phyloP scores from a whole-genome alignment of 2,888 invertebrate genomes.

The Microdon myrmicae region DNA sequence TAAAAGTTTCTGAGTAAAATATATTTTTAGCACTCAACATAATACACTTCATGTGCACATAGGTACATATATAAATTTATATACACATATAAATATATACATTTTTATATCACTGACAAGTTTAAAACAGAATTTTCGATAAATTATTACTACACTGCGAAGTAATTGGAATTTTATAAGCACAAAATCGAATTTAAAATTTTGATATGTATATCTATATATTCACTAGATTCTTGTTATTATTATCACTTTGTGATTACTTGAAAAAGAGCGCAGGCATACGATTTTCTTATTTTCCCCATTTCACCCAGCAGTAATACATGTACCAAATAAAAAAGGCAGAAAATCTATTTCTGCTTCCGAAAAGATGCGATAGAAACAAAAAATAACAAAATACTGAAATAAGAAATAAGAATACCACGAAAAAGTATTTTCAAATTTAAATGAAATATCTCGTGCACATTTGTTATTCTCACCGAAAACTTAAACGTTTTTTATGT shows the following conservation, averaged over 20 bases:
- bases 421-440: slow-evolving; percentile 31
- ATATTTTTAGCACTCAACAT: slow-evolving; percentile 51
- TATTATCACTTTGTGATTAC: slow-evolving; percentile 49
- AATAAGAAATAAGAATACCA: slow-evolving; percentile 50
- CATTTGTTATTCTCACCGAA: slow-evolving; percentile 35
- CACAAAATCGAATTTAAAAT: slow-evolving; percentile 5
- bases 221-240: slow-evolving; percentile 35
- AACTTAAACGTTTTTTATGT: slow-evolving; percentile 41
- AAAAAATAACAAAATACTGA: slow-evolving; percentile 49
- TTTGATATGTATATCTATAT: slow-evolving; percentile 3
- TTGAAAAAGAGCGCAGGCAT: slow-evolving; percentile 47
- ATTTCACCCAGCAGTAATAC: slow-evolving; percentile 50
- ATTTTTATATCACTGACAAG: slow-evolving; percentile 10
- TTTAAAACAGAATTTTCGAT: slow-evolving; percentile 2
- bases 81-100: slow-evolving; percentile 21
- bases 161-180: no score
- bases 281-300: slow-evolving; percentile 46
- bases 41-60: slow-evolving; percentile 48
- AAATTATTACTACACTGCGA: no score
- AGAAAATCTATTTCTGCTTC: slow-evolving; percentile 49
- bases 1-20: slow-evolving; percentile 37
- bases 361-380: slow-evolving; percentile 49
- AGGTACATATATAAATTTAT: no score
- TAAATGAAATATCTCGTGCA: slow-evolving; percentile 33
- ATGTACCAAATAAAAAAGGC: slow-evolving; percentile 32